Evolutionary conservation across 2,113 vertebrate species (phyloP).

Genomic region (Romanogobio albipinnatus): DNA sequence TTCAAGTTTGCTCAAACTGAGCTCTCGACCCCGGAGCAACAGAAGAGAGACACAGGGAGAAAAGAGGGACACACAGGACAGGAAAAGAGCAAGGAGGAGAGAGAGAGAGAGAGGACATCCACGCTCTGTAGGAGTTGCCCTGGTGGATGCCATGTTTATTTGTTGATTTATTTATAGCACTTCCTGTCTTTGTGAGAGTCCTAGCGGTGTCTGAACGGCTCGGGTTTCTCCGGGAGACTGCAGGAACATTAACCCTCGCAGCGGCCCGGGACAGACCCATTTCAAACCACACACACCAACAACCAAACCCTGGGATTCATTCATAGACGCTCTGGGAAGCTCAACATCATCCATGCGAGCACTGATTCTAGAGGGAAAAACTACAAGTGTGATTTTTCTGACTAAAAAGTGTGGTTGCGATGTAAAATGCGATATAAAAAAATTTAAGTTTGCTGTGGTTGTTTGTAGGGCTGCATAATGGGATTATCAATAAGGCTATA

Average conservation of each 20-base stretch:
- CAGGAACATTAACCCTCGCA: slow-evolving; percentile 12
- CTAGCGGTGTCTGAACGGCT: slow-evolving; percentile 42
- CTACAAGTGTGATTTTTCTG: too few relatives aligned
- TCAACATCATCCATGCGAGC: too few relatives aligned
- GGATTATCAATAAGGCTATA: too few relatives aligned
- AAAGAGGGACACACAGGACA: not conserved
- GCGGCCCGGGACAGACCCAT: not conserved
- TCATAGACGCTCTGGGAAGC: not conserved
- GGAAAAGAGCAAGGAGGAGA: slow-evolving; percentile 4
- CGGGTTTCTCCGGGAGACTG: slow-evolving; percentile 48
- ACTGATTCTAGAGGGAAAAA: too few relatives aligned
- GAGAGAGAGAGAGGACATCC: not conserved
- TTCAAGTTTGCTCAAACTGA: not conserved
- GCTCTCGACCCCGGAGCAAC: not conserved
- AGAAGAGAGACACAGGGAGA: not conserved
- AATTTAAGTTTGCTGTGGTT: too few relatives aligned
- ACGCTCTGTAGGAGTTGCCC: slow-evolving; percentile 29
- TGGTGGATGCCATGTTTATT: slow-evolving; percentile 62
- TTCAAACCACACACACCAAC: not conserved
- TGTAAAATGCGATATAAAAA: too few relatives aligned
- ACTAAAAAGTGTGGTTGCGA: too few relatives aligned
- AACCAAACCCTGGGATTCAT: too few relatives aligned
- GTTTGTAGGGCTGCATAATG: too few relatives aligned
- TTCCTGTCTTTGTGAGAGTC: slow-evolving; percentile 76
- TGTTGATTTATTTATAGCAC: slow-evolving; percentile 72